phyloP scores from a whole-genome alignment of 2,113 vertebrate genomes.

The Lophius piscatorius region DNA sequence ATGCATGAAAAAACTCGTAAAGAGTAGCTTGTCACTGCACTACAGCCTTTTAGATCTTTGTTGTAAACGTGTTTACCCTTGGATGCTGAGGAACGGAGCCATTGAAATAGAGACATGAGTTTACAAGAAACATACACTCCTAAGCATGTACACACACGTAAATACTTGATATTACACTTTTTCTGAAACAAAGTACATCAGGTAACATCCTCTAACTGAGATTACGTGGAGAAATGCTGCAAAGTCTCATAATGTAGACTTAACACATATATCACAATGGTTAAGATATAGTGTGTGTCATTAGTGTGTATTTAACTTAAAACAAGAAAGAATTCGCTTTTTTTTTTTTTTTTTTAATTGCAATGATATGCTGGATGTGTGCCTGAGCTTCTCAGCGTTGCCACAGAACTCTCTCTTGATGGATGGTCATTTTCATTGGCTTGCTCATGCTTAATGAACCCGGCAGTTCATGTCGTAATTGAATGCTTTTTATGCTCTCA shows the following conservation, averaged over 20 bases:
- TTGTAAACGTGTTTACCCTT: background rate
- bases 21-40: conserved; percentile 14
- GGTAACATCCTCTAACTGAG: too few species aligned
- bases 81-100: conserved; percentile 1
- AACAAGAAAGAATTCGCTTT: background rate
- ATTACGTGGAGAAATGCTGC: background rate
- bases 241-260: background rate
- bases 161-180: too few species aligned
- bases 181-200: too few species aligned
- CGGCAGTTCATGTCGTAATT: conserved; percentile 78
- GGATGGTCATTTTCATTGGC: conserved; percentile 79
- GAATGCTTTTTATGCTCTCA: conserved; percentile 74
- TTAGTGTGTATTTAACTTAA: conserved; percentile 18
- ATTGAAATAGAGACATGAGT: conserved; percentile 5
- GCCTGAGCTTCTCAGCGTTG: conserved; percentile 17
- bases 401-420: conserved; percentile 68
- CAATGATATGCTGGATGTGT: conserved; percentile 14
- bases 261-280: background rate
- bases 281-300: background rate
- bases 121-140: too few species aligned
- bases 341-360: conserved; percentile 1
- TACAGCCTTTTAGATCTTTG: background rate
- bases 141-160: too few species aligned
- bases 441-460: conserved; percentile 79
- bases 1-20: background rate